Evolutionary conservation across 2,888 invertebrate species (phyloP).

Genomic region (Leptinotarsa haldemani): DNA sequence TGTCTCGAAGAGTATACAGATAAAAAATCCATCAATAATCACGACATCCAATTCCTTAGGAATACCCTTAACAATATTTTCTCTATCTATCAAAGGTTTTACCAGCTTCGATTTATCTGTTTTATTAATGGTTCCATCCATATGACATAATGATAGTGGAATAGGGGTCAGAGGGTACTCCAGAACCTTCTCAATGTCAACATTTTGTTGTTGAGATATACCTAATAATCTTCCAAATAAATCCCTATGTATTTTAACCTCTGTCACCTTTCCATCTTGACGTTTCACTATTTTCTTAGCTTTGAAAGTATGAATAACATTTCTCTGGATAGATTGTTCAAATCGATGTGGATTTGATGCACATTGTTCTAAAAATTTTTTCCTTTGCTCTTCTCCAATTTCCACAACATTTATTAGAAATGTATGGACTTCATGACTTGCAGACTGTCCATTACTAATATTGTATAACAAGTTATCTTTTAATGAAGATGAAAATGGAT

Average conservation of each 20-base stretch:
- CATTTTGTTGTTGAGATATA: neutral
- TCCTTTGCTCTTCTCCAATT: constrained; percentile 2
- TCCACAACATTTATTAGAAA: neutral
- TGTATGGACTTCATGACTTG: neutral
- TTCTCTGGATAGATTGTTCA: constrained; percentile 12
- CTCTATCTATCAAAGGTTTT: neutral
- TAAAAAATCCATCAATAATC: constrained; percentile 13
- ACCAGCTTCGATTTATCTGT: neutral
- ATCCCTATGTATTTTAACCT: constrained; percentile 13
- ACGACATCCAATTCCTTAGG: neutral
- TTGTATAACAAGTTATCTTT: neutral
- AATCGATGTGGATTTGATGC: constrained; percentile 5
- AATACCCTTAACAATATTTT: too few relatives aligned
- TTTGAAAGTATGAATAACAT: neutral
- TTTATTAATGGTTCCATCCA: constrained; percentile 15
- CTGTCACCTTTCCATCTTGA: neutral
- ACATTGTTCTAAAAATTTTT: constrained; percentile 10
- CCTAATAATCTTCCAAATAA: constrained; percentile 13
- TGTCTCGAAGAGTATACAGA: constrained; percentile 1
- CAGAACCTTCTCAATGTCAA: constrained; percentile 3
- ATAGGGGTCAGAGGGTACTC: constrained; percentile 1
- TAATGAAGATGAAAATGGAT: neutral
- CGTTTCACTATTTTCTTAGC: neutral
- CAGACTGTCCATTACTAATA: neutral
- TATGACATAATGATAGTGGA: constrained; percentile 14